Base-by-base conservation (phyloP, 2,888 invertebrate species). In the Tetheella fluctuosa region DNA sequence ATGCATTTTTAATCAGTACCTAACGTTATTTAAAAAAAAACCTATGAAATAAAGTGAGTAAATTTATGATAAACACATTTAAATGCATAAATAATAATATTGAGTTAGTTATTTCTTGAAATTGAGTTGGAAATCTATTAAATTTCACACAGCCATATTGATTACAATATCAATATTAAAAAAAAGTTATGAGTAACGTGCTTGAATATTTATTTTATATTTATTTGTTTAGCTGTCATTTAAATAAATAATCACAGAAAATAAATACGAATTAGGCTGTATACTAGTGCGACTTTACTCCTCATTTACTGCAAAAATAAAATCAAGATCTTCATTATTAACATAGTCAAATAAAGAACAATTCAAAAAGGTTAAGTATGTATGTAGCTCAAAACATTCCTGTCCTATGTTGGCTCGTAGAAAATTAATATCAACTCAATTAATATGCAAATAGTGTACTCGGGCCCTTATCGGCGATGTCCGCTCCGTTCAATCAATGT, bases 401-500 rank as follows among this genome's bases (percentile, higher is more conserved):
- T n/a, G 39, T 39, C 48, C 20, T n/a, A 20, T 8, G 48, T 48
- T 20, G 20, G 76, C 81, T 77, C 66, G 64, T 2, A 74, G 79
- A 83, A 90, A 90, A 91, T 90, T 91, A 90, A 91, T 91, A 91
- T 86, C 74, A 78, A 75, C 88, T 91, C 89, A 88, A 91, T 91
- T 86, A 91, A 84, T 90, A 92, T 91, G 91, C 89, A 90, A 91
- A 91, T 91, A 88, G 86, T 79, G 78, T 77, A 80, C 83, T 79
- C 77, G 67, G 71, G 67, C 73, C 71, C 85, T 89, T 91, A 91
- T 91, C 90, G 85, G 64, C 68, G 76, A 84, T 88, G 91, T 91
- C 91, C 89, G 84, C 83, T 85, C 77, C 90, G 90, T 89, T 92
- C 91, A 90, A 91, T 92, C 91, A 92, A 89, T 80, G 84, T 89